Base-by-base conservation (phyloP, 2,888 invertebrate species). In the Tachystola acroxantha region DNA sequence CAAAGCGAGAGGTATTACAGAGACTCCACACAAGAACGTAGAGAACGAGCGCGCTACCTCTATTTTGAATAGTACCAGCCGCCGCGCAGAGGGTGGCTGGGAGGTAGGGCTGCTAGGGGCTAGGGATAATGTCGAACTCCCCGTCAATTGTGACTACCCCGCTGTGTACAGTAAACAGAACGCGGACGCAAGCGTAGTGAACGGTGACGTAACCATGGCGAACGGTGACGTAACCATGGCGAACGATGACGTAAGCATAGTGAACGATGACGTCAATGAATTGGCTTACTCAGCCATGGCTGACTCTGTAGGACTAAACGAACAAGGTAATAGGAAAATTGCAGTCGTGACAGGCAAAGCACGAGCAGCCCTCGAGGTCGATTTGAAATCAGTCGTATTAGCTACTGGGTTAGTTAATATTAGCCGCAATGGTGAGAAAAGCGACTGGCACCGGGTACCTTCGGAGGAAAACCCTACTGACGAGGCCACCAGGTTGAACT, bases 211-310 rank as follows among this genome's bases (percentile, higher is more conserved):
- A 65, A 36, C 43, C 43, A 2, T n/a, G 36, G 38, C 1, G 48
- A 44, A n/a, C 48, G 58, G 5, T 44, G 64, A n/a, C n/a, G n/a
- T n/a, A n/a, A n/a, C n/a, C 19, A 27, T 63, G 3, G 64, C 65
- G 1, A 60, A 50, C 29, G 64, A 68, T 41, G 65, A 64, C 3
- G 63, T 62, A 1, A 2, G 50, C 42, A 12, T 43, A 39, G 16
- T 16, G 16, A 4, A 4, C 16, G 16, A 6, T 16, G 16, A 16
- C 16, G 16, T 6, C 3, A 16, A 6, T 16, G 16, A 16, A 6
- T 6, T 4, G 6, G 16, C 16, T 6, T 16, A 16, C 16, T 3
- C 16, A 6, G 16, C 16, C 3, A 6, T 16, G 16, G 16, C 16
- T 16, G 3, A 16, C 6, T 6, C 6, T 4, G 16, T 16, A 16